Evolutionary conservation across 2,113 vertebrate genomes (phyloP), one percentile per base, ranked within the genome.

Genomic region (Nymphicus hollandicus): DNA sequence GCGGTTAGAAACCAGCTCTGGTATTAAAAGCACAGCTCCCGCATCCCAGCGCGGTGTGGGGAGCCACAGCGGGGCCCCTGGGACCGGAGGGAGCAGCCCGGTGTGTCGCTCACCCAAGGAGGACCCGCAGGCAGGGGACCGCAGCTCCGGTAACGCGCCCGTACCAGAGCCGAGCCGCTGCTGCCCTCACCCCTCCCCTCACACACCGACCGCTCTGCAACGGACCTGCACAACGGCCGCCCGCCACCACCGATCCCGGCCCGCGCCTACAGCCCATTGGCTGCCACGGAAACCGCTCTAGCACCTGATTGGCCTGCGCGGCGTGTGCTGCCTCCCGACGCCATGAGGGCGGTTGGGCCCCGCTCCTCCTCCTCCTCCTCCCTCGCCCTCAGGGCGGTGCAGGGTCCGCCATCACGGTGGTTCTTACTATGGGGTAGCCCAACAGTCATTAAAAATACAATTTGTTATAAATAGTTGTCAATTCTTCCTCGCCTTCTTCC

Each of bases 371-470:
- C 9, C 13, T 7, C 29, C 18, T 31, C 13, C 4, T n/a, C 56
- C 8, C 11, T 13, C 31, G 31, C 12, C 22, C 13, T 16, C 56
- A 10, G 56, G 33, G 33, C 4, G 9, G 22, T 7, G 56, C 1
- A 9, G 56, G 9, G 6, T 23, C 17, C 11, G 11, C 52, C 8
- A 50, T 0, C 17, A 29, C 28, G 3, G 19, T 1, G 20, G 33
- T 24, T 2, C 9, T 10, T 10, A 7, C 20, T 33, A 9, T 13
- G 7, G 56, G 13, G 4, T 8, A 2, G 33, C 33, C 52, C 33
- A 0, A 5, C 33, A 15, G 56, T 23, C 33, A 6, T 10, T n/a
- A 31, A 19, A 27, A 14, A 66, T 16, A 12, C 43, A 58, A 4
- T 63, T 90, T 82, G 31, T 55, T 41, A 44, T 9, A 5, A 19